phyloP scores from a whole-genome alignment of 2,797 vertebrate genomes.

The Poeciliopsis paucimaculata region DNA sequence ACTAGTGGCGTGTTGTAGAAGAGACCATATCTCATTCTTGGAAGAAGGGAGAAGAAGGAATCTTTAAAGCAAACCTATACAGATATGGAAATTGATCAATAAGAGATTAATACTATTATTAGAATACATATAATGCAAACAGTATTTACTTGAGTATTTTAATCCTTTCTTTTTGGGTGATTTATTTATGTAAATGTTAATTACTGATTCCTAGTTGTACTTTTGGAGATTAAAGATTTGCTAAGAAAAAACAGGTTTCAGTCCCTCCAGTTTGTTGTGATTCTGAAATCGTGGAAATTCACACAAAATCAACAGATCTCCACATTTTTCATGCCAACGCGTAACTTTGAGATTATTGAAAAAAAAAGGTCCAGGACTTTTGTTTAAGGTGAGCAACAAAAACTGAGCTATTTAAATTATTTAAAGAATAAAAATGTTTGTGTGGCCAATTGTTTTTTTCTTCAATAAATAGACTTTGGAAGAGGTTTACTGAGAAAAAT shows the following conservation, averaged over 20 bases:
- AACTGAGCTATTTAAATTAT: not conserved
- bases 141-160: not conserved
- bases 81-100: slow-evolving; percentile 16
- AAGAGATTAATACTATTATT: not conserved
- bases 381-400: not conserved
- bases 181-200: not conserved
- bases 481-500: not conserved
- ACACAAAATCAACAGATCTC: not conserved
- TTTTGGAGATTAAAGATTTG: not conserved
- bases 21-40: slow-evolving; percentile 95
- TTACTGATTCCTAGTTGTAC: not conserved
- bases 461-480: not conserved
- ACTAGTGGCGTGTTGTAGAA: slow-evolving; percentile 98
- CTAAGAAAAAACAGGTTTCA: not conserved
- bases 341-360: not conserved
- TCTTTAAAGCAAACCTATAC: slow-evolving; percentile 94
- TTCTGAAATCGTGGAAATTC: not conserved
- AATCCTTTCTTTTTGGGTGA: not conserved
- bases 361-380: no score
- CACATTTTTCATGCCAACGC: not conserved
- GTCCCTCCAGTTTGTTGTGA: not conserved
- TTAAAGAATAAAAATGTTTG: not conserved
- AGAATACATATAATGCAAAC: not conserved
- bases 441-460: not conserved
- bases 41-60: slow-evolving; percentile 91